Evolutionary conservation across 2,797 vertebrate genomes (phyloP), one percentile per base, ranked within the genome.

Genomic region (Enteromius unitaeniatus): DNA sequence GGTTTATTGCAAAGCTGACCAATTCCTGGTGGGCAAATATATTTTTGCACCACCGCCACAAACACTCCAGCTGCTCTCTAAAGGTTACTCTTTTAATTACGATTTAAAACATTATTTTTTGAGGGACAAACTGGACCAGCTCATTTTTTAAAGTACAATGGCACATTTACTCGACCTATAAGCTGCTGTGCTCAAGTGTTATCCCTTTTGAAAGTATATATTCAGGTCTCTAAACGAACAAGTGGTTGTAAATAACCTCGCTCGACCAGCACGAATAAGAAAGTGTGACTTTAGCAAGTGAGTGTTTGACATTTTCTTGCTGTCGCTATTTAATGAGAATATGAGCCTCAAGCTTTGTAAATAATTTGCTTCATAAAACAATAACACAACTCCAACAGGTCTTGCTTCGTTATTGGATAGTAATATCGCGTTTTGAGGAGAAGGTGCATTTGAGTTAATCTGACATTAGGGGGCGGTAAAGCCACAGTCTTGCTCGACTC

Each of bases 321-420:
- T 76, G 34, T 65, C 21, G n/a, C 40, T 79, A 45, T 84, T 80
- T 70, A 17, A 55, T 80, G 34, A 85, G 78, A 79, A 15, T 40
- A 60, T 78, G 15, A 62, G 42, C 49, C 58, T 79, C 49, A 28
- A 86, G 17, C 72, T 68, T 23, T 69, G 79, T 53, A 23, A 21
- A 74, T 73, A 53, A 51, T 53, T 79, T 58, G 10, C 51, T 53
- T 84, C 69, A 75, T 82, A 84, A 82, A 82, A 73, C 78, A 69
- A 67, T 65, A 64, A 68, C 79, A 17, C 26, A 65, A 80, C 28
- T 26, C n/a, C 26, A 77, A 73, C 70, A 80, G 73, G 14, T 77
- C 31, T 55, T 51, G 65, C 6, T n/a, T 88, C 31, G 28, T 84
- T 84, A 73, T 51, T 84, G 15, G 40, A 42, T 26, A 19, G 58